Evolutionary conservation across 2,888 invertebrate genomes (phyloP), one percentile per base, ranked within the genome.

Genomic region (Germaria angustata): DNA sequence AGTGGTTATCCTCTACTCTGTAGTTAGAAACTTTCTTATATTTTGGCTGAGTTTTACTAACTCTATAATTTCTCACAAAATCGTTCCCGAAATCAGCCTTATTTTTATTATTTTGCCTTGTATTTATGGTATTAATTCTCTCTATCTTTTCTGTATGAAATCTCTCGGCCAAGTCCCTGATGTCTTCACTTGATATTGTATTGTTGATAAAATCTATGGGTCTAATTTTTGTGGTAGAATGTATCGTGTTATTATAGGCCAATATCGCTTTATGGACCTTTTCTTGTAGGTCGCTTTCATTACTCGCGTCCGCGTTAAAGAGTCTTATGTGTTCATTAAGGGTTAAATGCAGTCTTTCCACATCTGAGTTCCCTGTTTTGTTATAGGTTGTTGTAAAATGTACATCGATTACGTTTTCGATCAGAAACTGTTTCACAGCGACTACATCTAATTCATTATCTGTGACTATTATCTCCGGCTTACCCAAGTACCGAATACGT

Each of bases 371-470:
- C 8, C 57, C 79, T 15, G 71, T 71, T 34, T 71, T 53, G 11
- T 53, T 55, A 51, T 77, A 69, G 5, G 78, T 53, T 22, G 78
- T 78, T n/a, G 78, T 55, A 57, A 71, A 65, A 22, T 65, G 49
- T 28, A 80, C 24, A 36, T 55, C 17, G 13, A 80, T 49, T 24
- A 41, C 63, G 36, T 80, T 59, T 49, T 68, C 44, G 8, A 28
- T 53, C 2, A 72, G 59, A 15, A 73, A 84, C 28, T 78, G 51
- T 72, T 57, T 73, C 13, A 81, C 72, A 11, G 71, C 59, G 13
- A 72, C 49, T 11, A 53, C 69, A 59, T 76, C 75, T 34, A 82
- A 69, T 72, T 80, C 81, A 28, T 77, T 80, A 28, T 81, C 78
- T 20, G 75, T 53, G n/a, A n/a, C n/a, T n/a, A n/a, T n/a, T n/a